Percentiles rank a stretch among this genome's conserved stretches.
Conservation (phyloP, 2,888 invertebrate species). For the Blera fallax region DNA sequence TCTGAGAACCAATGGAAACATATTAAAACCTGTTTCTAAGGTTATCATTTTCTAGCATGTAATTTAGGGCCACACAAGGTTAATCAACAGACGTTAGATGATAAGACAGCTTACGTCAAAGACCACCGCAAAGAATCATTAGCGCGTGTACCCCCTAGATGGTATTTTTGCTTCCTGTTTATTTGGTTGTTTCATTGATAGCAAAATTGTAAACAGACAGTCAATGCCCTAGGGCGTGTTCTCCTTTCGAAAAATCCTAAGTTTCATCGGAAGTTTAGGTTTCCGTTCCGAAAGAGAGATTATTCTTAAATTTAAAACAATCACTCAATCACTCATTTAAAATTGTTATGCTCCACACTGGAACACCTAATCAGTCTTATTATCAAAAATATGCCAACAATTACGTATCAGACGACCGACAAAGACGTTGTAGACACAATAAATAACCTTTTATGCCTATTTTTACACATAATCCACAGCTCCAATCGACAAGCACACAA, state of each 20-base stretch:
- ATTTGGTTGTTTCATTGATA: background rate
- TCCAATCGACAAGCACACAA: constrained; percentile 30
- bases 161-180: background rate
- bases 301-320: background rate
- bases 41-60: background rate
- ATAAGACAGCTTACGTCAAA: background rate
- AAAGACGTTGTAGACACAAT: background rate
- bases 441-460: background rate
- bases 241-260: too few species aligned
- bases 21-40: background rate
- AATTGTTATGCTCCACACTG: too few species aligned
- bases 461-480: constrained; percentile 6
- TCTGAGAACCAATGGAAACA: background rate
- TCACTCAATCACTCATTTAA: too few species aligned
- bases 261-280: background rate
- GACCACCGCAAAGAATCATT: background rate
- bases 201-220: background rate
- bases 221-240: background rate
- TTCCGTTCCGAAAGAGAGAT: background rate
- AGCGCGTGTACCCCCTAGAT: constrained; percentile 9
- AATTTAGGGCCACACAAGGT: background rate
- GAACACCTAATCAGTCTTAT: background rate
- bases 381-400: background rate
- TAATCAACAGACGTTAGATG: background rate
- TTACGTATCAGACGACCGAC: background rate